These are phyloP conservation scores for Aerospiza tachiro DNA, from an alignment of 2,797 vertebrate genomes.

Conservation along the genomic window DNA sequence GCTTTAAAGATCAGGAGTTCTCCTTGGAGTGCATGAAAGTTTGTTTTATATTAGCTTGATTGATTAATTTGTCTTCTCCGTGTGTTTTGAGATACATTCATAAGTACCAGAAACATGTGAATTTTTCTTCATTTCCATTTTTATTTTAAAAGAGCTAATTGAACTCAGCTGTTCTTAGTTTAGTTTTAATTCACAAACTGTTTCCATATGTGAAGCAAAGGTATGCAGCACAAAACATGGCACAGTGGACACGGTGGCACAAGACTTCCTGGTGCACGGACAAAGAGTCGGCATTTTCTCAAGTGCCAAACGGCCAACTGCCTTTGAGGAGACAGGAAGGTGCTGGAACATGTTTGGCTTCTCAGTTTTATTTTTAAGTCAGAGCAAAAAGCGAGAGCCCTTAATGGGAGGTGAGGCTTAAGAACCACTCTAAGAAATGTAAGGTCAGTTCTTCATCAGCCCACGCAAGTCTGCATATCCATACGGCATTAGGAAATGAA, in stretches of 20 bases:
- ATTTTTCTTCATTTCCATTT: neutral
- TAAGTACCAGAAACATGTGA: neutral
- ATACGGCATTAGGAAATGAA: neutral
- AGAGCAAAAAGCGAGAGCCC: neutral
- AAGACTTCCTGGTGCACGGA: neutral
- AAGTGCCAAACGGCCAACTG: too few species aligned
- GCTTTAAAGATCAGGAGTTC: neutral
- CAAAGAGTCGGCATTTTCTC: neutral
- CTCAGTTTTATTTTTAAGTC: neutral
- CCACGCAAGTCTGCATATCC: neutral
- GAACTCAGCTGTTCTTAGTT: neutral
- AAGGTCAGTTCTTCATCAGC: neutral
- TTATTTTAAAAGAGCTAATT: neutral
- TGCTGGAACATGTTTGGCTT: neutral
- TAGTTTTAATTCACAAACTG: neutral
- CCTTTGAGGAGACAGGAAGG: neutral
- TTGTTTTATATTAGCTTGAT: slow-evolving; percentile 4
- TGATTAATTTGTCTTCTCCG: neutral
- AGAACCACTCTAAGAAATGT: neutral
- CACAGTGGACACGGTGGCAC: neutral
- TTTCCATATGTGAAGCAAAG: neutral
- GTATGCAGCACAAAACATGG: neutral
- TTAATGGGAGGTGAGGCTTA: neutral
- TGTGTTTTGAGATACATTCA: neutral
- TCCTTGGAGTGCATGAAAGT: neutral